Evolutionary conservation across 2,888 invertebrate genomes (phyloP).

Genomic region (Hirtodrosophila histrioides): DNA sequence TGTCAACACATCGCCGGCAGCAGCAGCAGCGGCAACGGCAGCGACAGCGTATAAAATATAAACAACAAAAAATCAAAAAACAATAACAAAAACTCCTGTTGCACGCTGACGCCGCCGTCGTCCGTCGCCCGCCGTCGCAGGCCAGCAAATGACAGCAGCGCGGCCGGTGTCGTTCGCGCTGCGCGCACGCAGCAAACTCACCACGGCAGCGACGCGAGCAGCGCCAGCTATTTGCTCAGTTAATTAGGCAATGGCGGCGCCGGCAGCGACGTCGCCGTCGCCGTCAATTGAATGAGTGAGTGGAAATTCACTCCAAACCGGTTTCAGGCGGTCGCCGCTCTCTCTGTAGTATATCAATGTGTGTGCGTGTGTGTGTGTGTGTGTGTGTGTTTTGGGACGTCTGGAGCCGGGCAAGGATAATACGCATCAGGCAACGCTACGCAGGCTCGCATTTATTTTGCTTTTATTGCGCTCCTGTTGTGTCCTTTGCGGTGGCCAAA

Average conservation of each 20-base stretch:
- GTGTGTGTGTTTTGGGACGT: slow-evolving; percentile 24
- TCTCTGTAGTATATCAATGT: slow-evolving; percentile 3
- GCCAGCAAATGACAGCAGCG: slow-evolving; percentile 47
- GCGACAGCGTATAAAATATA: not conserved
- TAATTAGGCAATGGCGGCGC: slow-evolving; percentile 65
- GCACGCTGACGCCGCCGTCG: slow-evolving; percentile 30
- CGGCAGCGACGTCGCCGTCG: slow-evolving; percentile 5
- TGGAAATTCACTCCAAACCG: slow-evolving; percentile 61
- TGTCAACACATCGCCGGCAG: slow-evolving; percentile 25
- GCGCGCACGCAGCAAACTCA: slow-evolving; percentile 48
- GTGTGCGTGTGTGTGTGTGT: not conserved
- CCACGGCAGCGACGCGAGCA: slow-evolving; percentile 63
- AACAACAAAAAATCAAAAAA: not conserved
- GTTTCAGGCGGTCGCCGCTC: slow-evolving; percentile 34
- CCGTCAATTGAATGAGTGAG: slow-evolving; percentile 26
- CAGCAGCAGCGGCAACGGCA: slow-evolving; percentile 7
- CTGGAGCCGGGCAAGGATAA: slow-evolving; percentile 65
- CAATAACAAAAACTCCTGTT: slow-evolving; percentile 33
- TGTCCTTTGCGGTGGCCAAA: slow-evolving; percentile 54
- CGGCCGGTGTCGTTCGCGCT: slow-evolving; percentile 7
- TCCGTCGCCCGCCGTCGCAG: slow-evolving; percentile 50
- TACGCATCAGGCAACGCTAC: slow-evolving; percentile 33
- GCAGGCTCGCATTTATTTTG: slow-evolving; percentile 45
- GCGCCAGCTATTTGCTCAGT: slow-evolving; percentile 60
- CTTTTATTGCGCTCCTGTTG: slow-evolving; percentile 42